phyloP scores from a whole-genome alignment of 1,140 invertebrate genomes.

The Philaenus spumarius region DNA sequence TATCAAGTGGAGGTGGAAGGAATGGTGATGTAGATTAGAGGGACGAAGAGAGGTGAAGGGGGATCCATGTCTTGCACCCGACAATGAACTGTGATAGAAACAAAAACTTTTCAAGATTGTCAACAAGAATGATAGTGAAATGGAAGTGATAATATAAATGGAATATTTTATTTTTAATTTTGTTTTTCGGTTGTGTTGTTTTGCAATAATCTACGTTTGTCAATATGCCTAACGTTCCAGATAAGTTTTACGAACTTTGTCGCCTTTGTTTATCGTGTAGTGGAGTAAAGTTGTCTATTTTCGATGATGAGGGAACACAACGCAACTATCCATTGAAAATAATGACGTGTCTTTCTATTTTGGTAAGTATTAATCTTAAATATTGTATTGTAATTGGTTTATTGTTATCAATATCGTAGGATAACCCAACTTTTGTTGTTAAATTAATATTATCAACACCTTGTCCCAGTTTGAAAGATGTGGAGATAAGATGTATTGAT shows the following conservation, averaged over 20 bases:
- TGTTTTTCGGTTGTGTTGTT: conserved; percentile 15
- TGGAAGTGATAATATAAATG: conserved; percentile 16
- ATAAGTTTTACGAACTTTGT: conserved; percentile 64
- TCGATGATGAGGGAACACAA: conserved; percentile 55
- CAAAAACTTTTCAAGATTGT: conserved; percentile 17
- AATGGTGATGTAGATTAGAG: conserved; percentile 1
- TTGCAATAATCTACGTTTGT: conserved; percentile 11
- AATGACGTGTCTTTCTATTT: conserved; percentile 21
- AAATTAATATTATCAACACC: conserved; percentile 14
- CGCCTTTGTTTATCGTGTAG: conserved; percentile 58
- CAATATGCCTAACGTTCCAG: conserved; percentile 54
- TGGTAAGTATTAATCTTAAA: conserved; percentile 7
- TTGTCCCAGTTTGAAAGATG: conserved; percentile 16
- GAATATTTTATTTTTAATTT: conserved; percentile 9
- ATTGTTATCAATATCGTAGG: neutral
- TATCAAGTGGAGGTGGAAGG: neutral
- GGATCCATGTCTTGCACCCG: conserved; percentile 5
- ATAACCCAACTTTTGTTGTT: neutral
- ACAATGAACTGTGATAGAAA: conserved; percentile 24
- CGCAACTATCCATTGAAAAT: conserved; percentile 58
- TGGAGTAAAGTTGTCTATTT: conserved; percentile 57
- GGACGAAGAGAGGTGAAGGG: neutral
- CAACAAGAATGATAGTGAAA: conserved; percentile 10
- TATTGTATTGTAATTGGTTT: neutral
- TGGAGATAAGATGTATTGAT: conserved; percentile 20